Conservation (phyloP, 1,140 invertebrate species). For the Phthorimaea operculella region DNA sequence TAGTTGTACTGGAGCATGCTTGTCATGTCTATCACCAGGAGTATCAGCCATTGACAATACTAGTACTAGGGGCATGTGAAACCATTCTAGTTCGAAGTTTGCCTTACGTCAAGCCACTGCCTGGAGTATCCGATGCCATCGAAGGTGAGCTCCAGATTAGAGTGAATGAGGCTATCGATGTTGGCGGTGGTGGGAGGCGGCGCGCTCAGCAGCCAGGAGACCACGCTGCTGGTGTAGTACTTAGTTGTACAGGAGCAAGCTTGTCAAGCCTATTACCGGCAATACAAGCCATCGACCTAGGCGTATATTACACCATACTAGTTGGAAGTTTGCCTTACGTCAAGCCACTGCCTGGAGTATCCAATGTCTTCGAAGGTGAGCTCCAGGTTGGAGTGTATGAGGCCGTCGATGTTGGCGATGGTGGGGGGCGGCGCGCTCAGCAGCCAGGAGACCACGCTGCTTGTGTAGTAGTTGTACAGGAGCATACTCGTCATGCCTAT, state of each 20-base stretch:
- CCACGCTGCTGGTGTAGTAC: slow-evolving; percentile 66
- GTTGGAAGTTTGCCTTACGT: background rate
- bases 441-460: slow-evolving; percentile 62
- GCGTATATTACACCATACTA: no score
- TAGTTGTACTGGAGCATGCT: slow-evolving; percentile 63
- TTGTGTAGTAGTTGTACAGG: slow-evolving; percentile 65
- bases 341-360: slow-evolving; percentile 55
- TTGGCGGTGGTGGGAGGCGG: slow-evolving; percentile 37
- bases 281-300: no score
- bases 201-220: slow-evolving; percentile 59
- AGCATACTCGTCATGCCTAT: slow-evolving; percentile 52
- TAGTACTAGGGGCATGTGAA: no score
- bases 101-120: slow-evolving; percentile 52
- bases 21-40: slow-evolving; percentile 45
- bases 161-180: slow-evolving; percentile 46
- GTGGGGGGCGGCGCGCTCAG: slow-evolving; percentile 49
- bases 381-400: slow-evolving; percentile 50
- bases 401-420: slow-evolving; percentile 39
- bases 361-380: slow-evolving; percentile 61
- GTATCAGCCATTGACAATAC: no score
- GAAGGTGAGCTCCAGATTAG: slow-evolving; percentile 53
- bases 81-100: no score
- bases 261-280: slow-evolving; percentile 45
- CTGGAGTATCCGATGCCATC: slow-evolving; percentile 61
- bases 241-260: slow-evolving; percentile 62